These are phyloP conservation scores for Eubasilissa regina DNA, from an alignment of 1,140 invertebrate genomes.

Conservation along the genomic window DNA sequence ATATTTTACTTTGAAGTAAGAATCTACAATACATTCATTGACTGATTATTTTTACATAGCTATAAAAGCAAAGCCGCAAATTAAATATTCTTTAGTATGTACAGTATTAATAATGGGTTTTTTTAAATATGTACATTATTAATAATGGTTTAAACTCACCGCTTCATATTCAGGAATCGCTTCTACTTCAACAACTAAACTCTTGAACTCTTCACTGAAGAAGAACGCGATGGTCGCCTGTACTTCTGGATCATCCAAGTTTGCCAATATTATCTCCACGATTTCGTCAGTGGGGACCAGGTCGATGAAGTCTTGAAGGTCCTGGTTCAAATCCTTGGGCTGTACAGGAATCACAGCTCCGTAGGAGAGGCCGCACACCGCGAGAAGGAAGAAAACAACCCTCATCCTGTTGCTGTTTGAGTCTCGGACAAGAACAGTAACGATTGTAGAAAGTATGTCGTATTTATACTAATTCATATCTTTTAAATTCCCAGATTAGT, in stretches of 20 bases:
- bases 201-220: slow-evolving; percentile 41
- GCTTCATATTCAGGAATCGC: not conserved
- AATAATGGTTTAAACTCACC: not conserved
- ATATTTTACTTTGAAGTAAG: not conserved
- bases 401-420: not conserved
- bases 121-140: too few species aligned
- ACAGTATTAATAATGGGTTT: too few species aligned
- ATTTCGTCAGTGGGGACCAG: slow-evolving; percentile 24
- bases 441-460: too few species aligned
- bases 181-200: slow-evolving; percentile 5
- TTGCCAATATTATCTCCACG: not conserved
- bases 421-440: too few species aligned
- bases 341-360: not conserved
- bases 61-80: too few species aligned
- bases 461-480: too few species aligned
- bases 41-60: too few species aligned
- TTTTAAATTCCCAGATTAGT: too few species aligned
- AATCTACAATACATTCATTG: not conserved
- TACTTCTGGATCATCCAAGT: slow-evolving; percentile 22
- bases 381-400: slow-evolving; percentile 13
- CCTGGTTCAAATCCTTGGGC: slow-evolving; percentile 9
- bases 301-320: slow-evolving; percentile 37
- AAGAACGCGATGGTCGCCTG: slow-evolving; percentile 20
- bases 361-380: slow-evolving; percentile 19
- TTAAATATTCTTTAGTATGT: not conserved